These are phyloP conservation scores for Camponotus floridanus DNA, from an alignment of 1,140 invertebrate genomes.

Conservation along the genomic window DNA sequence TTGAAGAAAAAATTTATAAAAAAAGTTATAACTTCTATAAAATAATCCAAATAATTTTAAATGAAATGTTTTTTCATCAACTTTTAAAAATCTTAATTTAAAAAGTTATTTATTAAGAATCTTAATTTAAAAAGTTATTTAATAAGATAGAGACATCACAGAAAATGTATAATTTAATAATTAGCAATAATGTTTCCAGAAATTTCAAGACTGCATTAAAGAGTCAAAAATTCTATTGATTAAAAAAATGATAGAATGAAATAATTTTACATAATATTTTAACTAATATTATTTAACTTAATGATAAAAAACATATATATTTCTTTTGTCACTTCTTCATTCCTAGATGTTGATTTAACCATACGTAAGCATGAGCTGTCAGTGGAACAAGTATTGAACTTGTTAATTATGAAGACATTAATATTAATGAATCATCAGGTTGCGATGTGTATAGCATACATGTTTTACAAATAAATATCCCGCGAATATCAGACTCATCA, in stretches of 20 bases:
- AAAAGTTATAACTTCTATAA: background rate
- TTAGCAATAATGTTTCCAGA: background rate
- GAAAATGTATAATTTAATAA: background rate
- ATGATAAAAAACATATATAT: background rate
- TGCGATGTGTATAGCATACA: background rate
- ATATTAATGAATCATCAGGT: conserved; percentile 39
- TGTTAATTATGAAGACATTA: conserved; percentile 44
- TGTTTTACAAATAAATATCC: conserved; percentile 24
- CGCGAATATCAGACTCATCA: conserved; percentile 17
- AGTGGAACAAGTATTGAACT: conserved; percentile 26
- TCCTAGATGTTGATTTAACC: conserved; percentile 16
- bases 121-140: too few species aligned
- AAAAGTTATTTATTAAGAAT: background rate
- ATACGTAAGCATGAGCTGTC: background rate
- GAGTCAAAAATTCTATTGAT: background rate
- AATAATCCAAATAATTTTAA: conserved; percentile 9
- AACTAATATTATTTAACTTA: background rate
- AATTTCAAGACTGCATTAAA: background rate
- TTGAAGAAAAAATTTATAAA: background rate
- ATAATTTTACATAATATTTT: conserved; percentile 4
- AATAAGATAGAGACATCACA: too few species aligned
- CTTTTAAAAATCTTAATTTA: background rate
- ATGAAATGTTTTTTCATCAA: background rate
- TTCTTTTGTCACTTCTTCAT: background rate
- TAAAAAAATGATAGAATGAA: background rate